Percentiles rank a stretch among this genome's conserved stretches.
Conservation (phyloP, 2,888 invertebrate genomes). For the Tipula unca region DNA sequence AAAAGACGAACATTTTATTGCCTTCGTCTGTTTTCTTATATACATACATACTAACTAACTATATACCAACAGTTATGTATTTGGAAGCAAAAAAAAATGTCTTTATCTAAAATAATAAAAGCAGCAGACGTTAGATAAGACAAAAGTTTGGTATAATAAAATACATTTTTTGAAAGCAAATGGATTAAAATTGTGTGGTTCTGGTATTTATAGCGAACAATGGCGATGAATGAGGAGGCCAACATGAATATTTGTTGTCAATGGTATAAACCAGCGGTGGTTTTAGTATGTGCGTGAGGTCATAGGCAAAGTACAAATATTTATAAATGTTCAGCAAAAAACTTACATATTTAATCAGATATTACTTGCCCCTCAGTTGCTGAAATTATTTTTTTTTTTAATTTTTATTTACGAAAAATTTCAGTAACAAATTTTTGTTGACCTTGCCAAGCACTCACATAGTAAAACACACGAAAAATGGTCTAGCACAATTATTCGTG, state of each 20-base stretch:
- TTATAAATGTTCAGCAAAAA: too few relatives aligned
- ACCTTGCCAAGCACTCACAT: too few relatives aligned
- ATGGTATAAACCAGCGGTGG: too few relatives aligned
- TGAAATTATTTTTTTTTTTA: too few relatives aligned
- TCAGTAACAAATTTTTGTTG: too few relatives aligned
- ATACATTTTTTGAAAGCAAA: not conserved
- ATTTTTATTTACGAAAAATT: too few relatives aligned
- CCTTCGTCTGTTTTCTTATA: not conserved
- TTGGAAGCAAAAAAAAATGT: not conserved
- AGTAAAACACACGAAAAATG: too few relatives aligned
- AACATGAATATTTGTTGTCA: not conserved
- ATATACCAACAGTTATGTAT: not conserved
- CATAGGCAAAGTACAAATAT: too few relatives aligned
- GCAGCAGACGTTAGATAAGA: not conserved
- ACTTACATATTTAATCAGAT: too few relatives aligned
- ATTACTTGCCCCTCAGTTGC: too few relatives aligned
- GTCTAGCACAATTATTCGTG: too few relatives aligned
- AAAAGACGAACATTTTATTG: not conserved
- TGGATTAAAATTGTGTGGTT: not conserved
- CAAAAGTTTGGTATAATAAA: not conserved
- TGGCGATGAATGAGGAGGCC: not conserved
- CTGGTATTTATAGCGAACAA: not conserved
- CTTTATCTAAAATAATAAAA: not conserved
- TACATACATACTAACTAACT: not conserved
- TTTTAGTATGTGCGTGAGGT: not conserved